These are phyloP conservation scores for Boleophthalmus pectinirostris DNA, from an alignment of 2,113 vertebrate genomes.

Conservation along the genomic window DNA sequence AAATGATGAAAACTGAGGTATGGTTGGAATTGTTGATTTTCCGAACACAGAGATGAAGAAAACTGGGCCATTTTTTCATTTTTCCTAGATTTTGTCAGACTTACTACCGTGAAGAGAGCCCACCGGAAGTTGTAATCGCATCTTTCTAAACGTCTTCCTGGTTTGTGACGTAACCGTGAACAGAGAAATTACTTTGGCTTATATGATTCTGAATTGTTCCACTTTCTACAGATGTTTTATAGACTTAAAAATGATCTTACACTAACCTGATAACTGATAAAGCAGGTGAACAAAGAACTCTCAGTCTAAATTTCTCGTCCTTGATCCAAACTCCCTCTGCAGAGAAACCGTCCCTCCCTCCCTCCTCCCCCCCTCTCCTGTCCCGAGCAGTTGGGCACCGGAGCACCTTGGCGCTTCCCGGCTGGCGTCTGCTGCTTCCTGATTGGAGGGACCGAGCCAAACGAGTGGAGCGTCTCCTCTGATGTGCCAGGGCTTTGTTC, in stretches of 20 bases:
- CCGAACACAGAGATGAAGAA: too few species aligned
- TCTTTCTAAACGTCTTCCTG: too few species aligned
- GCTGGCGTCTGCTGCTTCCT: slow-evolving; percentile 48
- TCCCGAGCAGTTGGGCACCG: slow-evolving; percentile 51
- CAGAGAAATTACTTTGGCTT: too few species aligned
- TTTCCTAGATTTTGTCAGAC: too few species aligned
- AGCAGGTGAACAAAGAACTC: neutral
- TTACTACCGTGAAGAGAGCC: too few species aligned
- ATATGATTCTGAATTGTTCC: neutral
- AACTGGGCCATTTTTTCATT: too few species aligned
- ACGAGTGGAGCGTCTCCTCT: slow-evolving; percentile 46
- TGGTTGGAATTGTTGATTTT: too few species aligned
- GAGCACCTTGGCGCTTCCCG: slow-evolving; percentile 45
- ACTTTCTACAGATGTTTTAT: slow-evolving; percentile 2
- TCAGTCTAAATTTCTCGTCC: slow-evolving; percentile 22
- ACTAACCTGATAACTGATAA: neutral
- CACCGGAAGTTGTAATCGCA: too few species aligned
- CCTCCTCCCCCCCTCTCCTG: slow-evolving; percentile 29
- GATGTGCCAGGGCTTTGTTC: slow-evolving; percentile 53
- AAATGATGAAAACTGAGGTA: too few species aligned
- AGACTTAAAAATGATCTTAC: too few species aligned
- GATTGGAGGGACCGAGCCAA: slow-evolving; percentile 46
- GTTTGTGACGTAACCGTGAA: too few species aligned
- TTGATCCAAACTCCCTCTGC: slow-evolving; percentile 11
- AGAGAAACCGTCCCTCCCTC: slow-evolving; percentile 21